phyloP scores from a whole-genome alignment of 2,888 invertebrate genomes.

The Alloplasta piceator region DNA sequence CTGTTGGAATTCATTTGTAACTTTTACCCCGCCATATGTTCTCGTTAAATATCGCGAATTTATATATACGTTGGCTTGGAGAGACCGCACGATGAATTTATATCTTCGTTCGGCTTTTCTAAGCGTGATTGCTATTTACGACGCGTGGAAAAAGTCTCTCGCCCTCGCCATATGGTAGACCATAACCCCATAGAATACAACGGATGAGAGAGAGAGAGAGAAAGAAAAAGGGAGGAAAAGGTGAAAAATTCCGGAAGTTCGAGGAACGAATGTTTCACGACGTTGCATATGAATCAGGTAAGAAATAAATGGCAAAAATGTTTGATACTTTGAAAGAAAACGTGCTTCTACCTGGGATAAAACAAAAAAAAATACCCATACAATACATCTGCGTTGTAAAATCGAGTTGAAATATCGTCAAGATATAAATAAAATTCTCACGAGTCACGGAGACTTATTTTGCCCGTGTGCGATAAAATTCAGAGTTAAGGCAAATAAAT shows the following conservation, averaged over 20 bases:
- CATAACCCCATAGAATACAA: too few relatives aligned
- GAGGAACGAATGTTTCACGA: constrained; percentile 57
- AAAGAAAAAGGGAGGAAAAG: background rate
- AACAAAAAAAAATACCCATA: too few relatives aligned
- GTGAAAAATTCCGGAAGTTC: constrained; percentile 38
- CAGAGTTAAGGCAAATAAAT: too few relatives aligned
- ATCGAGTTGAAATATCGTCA: constrained; percentile 8
- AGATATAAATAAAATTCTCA: background rate
- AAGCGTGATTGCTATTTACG: constrained; percentile 64
- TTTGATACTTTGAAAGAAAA: constrained; percentile 39
- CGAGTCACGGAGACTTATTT: too few relatives aligned
- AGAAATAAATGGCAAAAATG: constrained; percentile 52
- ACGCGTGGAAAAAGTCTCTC: constrained; percentile 40
- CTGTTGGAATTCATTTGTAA: constrained; percentile 52
- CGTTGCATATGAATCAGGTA: constrained; percentile 50
- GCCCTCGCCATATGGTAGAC: background rate
- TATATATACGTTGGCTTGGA: constrained; percentile 11
- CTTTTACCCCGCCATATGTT: constrained; percentile 51
- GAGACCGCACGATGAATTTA: constrained; percentile 42
- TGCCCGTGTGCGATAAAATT: too few relatives aligned
- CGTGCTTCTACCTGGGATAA: background rate
- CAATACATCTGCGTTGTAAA: background rate
- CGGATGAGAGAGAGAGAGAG: too few relatives aligned
- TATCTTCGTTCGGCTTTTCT: constrained; percentile 55
- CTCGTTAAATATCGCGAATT: constrained; percentile 54